Conservation (phyloP, 2,888 invertebrate genomes). For the Agonopterix alstromeriana region DNA sequence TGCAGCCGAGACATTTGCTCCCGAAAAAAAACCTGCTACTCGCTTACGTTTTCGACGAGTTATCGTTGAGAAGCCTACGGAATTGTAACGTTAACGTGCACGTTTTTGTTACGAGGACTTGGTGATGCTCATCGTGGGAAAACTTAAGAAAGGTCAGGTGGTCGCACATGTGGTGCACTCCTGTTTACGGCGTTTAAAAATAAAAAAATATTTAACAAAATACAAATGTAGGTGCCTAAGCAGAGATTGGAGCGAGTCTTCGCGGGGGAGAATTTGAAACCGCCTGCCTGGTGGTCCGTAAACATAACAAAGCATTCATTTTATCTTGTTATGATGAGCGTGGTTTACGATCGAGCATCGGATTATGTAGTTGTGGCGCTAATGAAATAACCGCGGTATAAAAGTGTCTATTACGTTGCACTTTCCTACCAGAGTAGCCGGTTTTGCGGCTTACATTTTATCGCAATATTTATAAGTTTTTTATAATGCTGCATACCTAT, state of each 20-base stretch:
- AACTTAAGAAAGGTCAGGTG: slow-evolving; percentile 69
- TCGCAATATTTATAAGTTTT: slow-evolving; percentile 3
- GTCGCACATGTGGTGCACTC: slow-evolving; percentile 67
- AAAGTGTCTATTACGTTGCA: slow-evolving; percentile 20
- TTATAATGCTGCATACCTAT: not conserved
- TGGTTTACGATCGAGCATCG: slow-evolving; percentile 35
- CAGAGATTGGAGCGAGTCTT: slow-evolving; percentile 37
- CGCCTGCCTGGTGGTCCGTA: slow-evolving; percentile 58
- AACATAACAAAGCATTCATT: slow-evolving; percentile 61
- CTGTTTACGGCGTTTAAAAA: slow-evolving; percentile 67
- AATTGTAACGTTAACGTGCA: slow-evolving; percentile 39
- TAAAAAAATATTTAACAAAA: slow-evolving; percentile 66
- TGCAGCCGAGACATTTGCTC: slow-evolving; percentile 61
- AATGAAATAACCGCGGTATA: slow-evolving; percentile 37
- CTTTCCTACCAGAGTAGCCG: slow-evolving; percentile 19
- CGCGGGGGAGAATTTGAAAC: slow-evolving; percentile 56
- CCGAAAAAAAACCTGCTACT: slow-evolving; percentile 39
- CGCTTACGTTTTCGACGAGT: not conserved
- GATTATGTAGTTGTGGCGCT: slow-evolving; percentile 28
- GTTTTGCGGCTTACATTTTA: slow-evolving; percentile 14
- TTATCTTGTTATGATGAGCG: slow-evolving; percentile 47
- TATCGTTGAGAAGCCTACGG: not conserved
- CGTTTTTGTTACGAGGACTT: slow-evolving; percentile 53
- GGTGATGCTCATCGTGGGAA: slow-evolving; percentile 64
- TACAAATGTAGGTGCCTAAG: slow-evolving; percentile 47